These are phyloP conservation scores for Diachasmimorpha longicaudata DNA, from an alignment of 1,140 invertebrate species.

Conservation along the genomic window DNA sequence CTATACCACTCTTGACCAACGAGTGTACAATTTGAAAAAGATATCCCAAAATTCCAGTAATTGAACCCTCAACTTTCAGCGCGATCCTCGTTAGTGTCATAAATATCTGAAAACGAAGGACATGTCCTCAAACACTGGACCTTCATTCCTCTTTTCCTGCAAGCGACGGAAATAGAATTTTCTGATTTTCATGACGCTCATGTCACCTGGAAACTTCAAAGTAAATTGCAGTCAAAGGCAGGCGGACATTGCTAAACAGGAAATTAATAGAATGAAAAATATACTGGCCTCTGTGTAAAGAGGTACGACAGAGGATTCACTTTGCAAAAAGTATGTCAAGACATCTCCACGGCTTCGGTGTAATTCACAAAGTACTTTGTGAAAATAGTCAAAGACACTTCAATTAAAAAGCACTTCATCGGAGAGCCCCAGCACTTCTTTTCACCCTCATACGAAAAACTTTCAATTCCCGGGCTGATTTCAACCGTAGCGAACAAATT, in stretches of 20 bases:
- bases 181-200: neutral
- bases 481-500: slow-evolving; percentile 15
- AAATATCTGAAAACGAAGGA: too few species aligned
- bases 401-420: neutral
- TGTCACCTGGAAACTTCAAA: neutral
- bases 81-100: too few species aligned
- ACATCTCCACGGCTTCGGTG: neutral
- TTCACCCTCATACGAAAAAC: neutral
- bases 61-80: too few species aligned
- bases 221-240: neutral
- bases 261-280: neutral
- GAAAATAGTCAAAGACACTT: neutral
- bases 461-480: neutral
- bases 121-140: too few species aligned
- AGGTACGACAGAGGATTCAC: neutral
- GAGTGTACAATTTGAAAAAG: too few species aligned
- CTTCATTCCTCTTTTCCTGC: neutral
- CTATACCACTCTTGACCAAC: too few species aligned
- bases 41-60: too few species aligned
- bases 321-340: neutral
- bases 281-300: neutral
- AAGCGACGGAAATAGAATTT: neutral
- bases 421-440: neutral
- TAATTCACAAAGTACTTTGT: neutral
- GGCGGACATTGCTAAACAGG: neutral